Evolutionary conservation across 2,797 vertebrate species (phyloP).

Genomic region (Enteromius radiatus): DNA sequence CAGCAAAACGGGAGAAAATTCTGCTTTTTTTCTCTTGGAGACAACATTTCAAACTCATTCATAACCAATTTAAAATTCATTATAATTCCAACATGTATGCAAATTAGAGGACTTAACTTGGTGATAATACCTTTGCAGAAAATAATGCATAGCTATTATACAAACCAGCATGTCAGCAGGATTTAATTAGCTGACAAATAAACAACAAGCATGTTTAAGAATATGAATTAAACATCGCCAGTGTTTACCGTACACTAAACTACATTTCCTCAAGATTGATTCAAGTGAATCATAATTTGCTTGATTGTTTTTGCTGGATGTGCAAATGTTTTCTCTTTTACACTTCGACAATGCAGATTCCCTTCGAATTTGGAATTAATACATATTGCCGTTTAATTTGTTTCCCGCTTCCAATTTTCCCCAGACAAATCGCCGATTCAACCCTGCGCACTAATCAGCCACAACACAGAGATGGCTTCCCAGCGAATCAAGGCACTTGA

Average conservation of each 20-base stretch:
- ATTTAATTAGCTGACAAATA: slow-evolving; percentile 74
- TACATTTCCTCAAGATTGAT: neutral
- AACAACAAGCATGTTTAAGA: slow-evolving; percentile 62
- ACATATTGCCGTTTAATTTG: slow-evolving; percentile 10
- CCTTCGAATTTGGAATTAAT: slow-evolving; percentile 12
- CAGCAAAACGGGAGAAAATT: neutral
- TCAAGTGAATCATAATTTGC: neutral
- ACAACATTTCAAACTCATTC: slow-evolving; percentile 34
- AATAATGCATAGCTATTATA: slow-evolving; percentile 43
- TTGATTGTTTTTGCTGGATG: slow-evolving; percentile 28
- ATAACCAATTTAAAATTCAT: slow-evolving; percentile 57
- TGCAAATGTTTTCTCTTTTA: slow-evolving; percentile 20
- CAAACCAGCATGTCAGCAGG: slow-evolving; percentile 69
- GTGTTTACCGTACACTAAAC: slow-evolving; percentile 32
- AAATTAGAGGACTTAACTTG: slow-evolving; percentile 32
- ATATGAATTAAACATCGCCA: slow-evolving; percentile 59
- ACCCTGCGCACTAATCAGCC: slow-evolving; percentile 28
- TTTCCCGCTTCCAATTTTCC: slow-evolving; percentile 10
- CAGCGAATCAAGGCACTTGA: slow-evolving; percentile 35
- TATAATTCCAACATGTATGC: slow-evolving; percentile 50
- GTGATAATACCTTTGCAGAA: slow-evolving; percentile 40
- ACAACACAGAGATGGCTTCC: slow-evolving; percentile 34
- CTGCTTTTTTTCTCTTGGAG: slow-evolving; percentile 6
- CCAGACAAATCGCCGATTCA: slow-evolving; percentile 19
- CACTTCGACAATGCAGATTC: neutral